phyloP scores from a whole-genome alignment of 2,888 invertebrate species.

The Acanthacorydalis orientalis region DNA sequence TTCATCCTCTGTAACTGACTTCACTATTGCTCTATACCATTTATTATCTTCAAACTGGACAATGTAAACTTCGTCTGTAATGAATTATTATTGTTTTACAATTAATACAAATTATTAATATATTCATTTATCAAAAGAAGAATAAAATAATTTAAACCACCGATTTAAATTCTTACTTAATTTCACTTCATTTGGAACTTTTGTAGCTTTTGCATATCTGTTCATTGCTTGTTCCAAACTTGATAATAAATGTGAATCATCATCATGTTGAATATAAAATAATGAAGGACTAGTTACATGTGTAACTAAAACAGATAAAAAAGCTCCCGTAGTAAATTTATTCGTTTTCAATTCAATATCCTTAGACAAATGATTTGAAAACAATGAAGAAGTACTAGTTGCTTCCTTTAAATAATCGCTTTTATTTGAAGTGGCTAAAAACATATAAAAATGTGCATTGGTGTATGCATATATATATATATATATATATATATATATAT shows the following conservation, averaged over 20 bases:
- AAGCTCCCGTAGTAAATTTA: slow-evolving; percentile 21
- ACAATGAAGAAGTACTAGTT: no score
- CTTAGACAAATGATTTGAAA: no score
- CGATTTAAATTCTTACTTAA: slow-evolving; percentile 7
- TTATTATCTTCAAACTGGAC: slow-evolving; percentile 35
- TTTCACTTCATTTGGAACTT: slow-evolving; percentile 11
- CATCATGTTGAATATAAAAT: slow-evolving; percentile 36
- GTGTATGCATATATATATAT: no score
- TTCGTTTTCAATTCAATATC: no score
- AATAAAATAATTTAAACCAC: neutral
- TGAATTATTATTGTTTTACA: neutral
- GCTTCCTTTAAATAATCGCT: no score
- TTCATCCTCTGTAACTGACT: slow-evolving; percentile 16
- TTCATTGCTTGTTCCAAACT: slow-evolving; percentile 11
- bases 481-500: no score
- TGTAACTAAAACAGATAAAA: slow-evolving; percentile 34
- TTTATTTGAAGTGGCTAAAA: no score
- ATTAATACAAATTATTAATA: slow-evolving; percentile 8
- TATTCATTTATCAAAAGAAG: neutral
- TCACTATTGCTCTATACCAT: slow-evolving; percentile 51
- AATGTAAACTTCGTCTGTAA: slow-evolving; percentile 42
- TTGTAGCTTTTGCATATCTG: slow-evolving; percentile 11
- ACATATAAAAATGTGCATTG: no score
- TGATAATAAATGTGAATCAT: slow-evolving; percentile 6
- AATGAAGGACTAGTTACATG: slow-evolving; percentile 41